phyloP scores from a whole-genome alignment of 2,113 vertebrate species.

The Megaceryle torquata region DNA sequence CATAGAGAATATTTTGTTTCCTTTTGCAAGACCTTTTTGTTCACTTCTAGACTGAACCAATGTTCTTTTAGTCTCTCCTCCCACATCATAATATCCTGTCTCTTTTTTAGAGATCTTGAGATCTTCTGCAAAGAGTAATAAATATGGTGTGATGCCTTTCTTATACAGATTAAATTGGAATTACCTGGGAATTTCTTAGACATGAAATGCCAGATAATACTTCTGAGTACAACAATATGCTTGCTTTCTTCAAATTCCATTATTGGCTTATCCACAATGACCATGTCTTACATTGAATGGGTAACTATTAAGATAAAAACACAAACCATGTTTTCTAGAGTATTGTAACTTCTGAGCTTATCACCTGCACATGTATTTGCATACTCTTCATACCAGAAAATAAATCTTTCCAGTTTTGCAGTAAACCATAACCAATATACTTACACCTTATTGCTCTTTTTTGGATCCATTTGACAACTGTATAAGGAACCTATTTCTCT shows the following conservation, averaged over 20 bases:
- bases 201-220: not conserved
- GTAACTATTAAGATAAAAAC: not conserved
- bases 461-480: not conserved
- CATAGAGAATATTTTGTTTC: not conserved
- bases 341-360: not conserved
- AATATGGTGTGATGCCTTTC: not conserved
- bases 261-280: not conserved
- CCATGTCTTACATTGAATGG: accelerated
- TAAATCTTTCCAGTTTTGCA: not conserved
- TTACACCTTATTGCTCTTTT: not conserved
- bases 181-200: not conserved
- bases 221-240: not conserved
- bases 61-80: not conserved
- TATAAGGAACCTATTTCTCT: not conserved
- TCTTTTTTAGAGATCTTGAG: not conserved
- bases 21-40: not conserved
- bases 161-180: not conserved
- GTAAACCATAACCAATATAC: not conserved
- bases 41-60: not conserved
- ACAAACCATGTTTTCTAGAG: not conserved
- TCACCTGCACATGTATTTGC: not conserved
- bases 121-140: not conserved
- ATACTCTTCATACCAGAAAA: not conserved
- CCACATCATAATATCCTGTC: not conserved
- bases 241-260: not conserved